Conservation (phyloP, 64 coral and sea anemone genomes). For the Montipora capricornis region DNA sequence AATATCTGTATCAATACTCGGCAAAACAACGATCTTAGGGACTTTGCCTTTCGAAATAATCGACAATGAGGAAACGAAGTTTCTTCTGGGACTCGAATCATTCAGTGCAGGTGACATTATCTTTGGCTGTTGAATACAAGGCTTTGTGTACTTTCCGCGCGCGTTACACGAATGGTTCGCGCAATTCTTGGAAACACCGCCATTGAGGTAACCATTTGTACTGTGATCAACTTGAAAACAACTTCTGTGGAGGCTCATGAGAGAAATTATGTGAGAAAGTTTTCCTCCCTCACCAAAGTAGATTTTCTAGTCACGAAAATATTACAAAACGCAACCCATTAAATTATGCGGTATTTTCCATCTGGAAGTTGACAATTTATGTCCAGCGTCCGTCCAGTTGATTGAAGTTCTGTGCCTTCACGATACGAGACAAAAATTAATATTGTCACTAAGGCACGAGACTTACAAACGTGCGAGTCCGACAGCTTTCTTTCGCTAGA, state of each 20-base stretch:
- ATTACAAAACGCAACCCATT: neutral
- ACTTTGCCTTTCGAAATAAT: slow-evolving; percentile 29
- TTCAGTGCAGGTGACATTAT: slow-evolving; percentile 31
- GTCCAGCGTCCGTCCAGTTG: neutral
- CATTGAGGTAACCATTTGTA: neutral
- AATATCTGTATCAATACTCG: slow-evolving; percentile 47
- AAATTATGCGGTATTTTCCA: neutral
- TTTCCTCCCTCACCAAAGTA: neutral
- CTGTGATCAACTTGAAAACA: neutral
- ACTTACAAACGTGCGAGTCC: too few relatives aligned
- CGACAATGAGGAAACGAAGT: slow-evolving; percentile 23
- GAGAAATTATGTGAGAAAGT: neutral
- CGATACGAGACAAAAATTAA: neutral
- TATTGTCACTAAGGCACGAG: neutral
- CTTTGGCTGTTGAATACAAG: slow-evolving; percentile 16
- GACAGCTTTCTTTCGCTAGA: too few relatives aligned
- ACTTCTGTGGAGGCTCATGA: slow-evolving; percentile 18
- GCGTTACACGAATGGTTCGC: neutral
- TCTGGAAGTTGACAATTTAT: neutral
- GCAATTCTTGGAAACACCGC: neutral
- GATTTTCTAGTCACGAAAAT: neutral
- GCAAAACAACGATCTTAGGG: slow-evolving; percentile 37
- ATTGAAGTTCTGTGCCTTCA: too few relatives aligned
- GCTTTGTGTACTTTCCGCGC: slow-evolving; percentile 12
- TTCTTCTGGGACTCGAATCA: slow-evolving; percentile 4